Evolutionary conservation across 2,113 vertebrate genomes (phyloP).

Genomic region (Grantiella picta): DNA sequence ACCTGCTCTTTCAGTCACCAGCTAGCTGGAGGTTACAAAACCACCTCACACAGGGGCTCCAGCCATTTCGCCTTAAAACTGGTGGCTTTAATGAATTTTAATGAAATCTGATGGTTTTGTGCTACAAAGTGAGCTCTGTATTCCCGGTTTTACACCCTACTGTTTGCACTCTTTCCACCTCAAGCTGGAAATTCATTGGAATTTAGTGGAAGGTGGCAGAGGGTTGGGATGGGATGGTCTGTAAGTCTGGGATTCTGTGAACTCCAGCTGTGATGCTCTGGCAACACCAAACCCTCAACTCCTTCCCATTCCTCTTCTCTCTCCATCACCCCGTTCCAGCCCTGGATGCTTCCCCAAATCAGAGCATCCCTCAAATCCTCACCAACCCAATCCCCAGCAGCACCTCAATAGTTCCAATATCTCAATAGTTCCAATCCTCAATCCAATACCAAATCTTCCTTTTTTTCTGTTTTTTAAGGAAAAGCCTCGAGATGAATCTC

Average conservation of each 20-base stretch:
- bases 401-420: background rate
- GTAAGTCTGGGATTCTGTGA: too few relatives aligned
- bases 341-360: background rate
- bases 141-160: background rate
- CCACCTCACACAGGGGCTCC: background rate
- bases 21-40: background rate
- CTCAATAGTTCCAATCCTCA: background rate
- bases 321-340: fast-evolving
- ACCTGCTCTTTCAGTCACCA: background rate
- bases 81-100: background rate
- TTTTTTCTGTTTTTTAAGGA: background rate
- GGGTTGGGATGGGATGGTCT: background rate
- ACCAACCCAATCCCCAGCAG: background rate
- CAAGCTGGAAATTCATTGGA: background rate
- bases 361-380: background rate
- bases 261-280: fast-evolving
- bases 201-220: background rate
- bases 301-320: background rate
- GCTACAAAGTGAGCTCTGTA: fast-evolving
- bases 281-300: background rate
- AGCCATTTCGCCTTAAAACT: background rate
- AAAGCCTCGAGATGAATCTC: background rate
- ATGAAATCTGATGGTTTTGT: fast-evolving
- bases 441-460: background rate
- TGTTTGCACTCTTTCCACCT: background rate